Percentiles rank a stretch among this genome's conserved stretches.
Conservation (phyloP, 2,797 vertebrate genomes). For the Chloroceryle inda region DNA sequence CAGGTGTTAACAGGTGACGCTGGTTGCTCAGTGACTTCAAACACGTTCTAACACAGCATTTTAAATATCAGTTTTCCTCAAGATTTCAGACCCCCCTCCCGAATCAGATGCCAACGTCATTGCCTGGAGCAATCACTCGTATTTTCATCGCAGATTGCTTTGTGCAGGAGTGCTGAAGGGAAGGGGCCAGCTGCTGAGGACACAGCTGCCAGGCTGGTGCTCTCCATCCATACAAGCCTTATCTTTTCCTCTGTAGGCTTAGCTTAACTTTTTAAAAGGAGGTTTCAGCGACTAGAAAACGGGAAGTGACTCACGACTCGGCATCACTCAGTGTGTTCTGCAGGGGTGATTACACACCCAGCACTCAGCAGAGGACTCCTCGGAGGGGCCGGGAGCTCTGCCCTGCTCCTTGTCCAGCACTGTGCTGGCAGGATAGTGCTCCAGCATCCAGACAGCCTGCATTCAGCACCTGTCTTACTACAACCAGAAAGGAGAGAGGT, state of each 20-base stretch:
- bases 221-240: background rate
- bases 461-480: background rate
- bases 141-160: accelerated
- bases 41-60: background rate
- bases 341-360: background rate
- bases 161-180: background rate
- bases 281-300: background rate
- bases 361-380: background rate
- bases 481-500: background rate
- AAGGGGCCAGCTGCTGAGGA: background rate
- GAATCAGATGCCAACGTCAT: background rate
- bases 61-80: background rate
- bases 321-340: background rate
- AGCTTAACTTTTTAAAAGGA: background rate
- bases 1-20: background rate
- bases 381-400: background rate
- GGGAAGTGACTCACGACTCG: background rate
- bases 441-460: background rate
- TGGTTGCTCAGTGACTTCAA: background rate
- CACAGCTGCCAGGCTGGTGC: background rate
- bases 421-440: background rate
- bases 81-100: background rate
- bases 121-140: background rate
- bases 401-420: background rate
- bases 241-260: background rate